phyloP scores from a whole-genome alignment of 1,140 invertebrate species.

The Druon quercuslanigerum region DNA sequence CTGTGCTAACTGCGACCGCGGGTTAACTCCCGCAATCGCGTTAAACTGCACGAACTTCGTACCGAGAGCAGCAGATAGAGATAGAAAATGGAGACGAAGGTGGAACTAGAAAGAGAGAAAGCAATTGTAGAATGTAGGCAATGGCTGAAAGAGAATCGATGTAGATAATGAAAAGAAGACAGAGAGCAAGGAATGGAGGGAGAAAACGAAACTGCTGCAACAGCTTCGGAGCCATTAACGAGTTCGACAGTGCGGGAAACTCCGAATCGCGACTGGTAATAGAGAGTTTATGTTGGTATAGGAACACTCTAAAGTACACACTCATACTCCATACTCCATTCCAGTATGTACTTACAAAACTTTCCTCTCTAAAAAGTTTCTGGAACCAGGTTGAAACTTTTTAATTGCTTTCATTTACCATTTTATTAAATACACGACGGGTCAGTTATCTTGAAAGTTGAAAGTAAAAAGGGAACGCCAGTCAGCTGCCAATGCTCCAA shows the following conservation, averaged over 20 bases:
- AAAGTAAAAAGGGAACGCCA: background rate
- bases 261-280: slow-evolving; percentile 44
- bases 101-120: slow-evolving; percentile 1
- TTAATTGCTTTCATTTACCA: slow-evolving; percentile 14
- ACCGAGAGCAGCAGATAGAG: slow-evolving; percentile 38
- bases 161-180: slow-evolving; percentile 1
- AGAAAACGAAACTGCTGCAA: slow-evolving; percentile 24
- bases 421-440: background rate
- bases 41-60: slow-evolving; percentile 56
- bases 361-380: background rate
- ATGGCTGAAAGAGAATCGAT: background rate
- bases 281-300: slow-evolving; percentile 44
- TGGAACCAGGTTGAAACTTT: background rate
- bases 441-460: background rate
- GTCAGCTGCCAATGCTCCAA: background rate
- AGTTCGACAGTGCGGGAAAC: slow-evolving; percentile 57
- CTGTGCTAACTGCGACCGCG: slow-evolving; percentile 53
- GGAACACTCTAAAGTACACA: background rate
- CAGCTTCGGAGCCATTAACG: slow-evolving; percentile 53
- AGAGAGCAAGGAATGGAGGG: slow-evolving; percentile 16
- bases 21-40: slow-evolving; percentile 55
- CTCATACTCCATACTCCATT: background rate
- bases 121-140: background rate
- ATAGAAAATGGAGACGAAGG: background rate
- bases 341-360: background rate